These are phyloP conservation scores for Tenebrosternarchus preto DNA, from an alignment of 2,113 vertebrate genomes.

Conservation along the genomic window DNA sequence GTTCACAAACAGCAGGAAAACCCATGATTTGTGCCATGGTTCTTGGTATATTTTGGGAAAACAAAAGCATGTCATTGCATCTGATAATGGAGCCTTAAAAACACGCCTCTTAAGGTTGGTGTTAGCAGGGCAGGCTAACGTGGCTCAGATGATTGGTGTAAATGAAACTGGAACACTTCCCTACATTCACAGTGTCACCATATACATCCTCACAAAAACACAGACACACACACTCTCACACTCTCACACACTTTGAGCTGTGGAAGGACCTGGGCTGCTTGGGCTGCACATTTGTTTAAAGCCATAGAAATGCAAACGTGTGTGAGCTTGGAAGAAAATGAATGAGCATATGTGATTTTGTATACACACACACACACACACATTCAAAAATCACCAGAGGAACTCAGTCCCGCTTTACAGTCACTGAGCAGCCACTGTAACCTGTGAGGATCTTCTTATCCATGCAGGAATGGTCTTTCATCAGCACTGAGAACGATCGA, in stretches of 20 bases:
- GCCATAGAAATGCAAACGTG: slow-evolving; percentile 2
- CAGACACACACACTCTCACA: too few relatives aligned
- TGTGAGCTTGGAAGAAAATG: background rate
- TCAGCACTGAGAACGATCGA: too few relatives aligned
- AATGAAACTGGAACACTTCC: background rate
- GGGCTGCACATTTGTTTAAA: slow-evolving; percentile 5
- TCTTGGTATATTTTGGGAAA: too few relatives aligned
- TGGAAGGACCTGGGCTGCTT: background rate
- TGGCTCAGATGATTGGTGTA: background rate
- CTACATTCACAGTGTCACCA: background rate
- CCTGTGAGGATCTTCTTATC: too few relatives aligned
- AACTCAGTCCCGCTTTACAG: too few relatives aligned
- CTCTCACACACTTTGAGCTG: background rate
- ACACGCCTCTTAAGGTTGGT: background rate
- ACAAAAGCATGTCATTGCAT: too few relatives aligned
- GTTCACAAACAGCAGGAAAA: too few relatives aligned
- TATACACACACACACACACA: background rate
- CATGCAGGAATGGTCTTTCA: too few relatives aligned
- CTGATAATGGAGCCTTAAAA: too few relatives aligned
- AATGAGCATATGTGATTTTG: background rate
- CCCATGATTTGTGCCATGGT: too few relatives aligned
- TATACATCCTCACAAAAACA: too few relatives aligned
- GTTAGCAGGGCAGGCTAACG: background rate
- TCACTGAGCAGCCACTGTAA: too few relatives aligned
- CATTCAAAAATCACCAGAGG: background rate